phyloP scores from a whole-genome alignment of 2,888 invertebrate species.

The Orchesellides sinensis region DNA sequence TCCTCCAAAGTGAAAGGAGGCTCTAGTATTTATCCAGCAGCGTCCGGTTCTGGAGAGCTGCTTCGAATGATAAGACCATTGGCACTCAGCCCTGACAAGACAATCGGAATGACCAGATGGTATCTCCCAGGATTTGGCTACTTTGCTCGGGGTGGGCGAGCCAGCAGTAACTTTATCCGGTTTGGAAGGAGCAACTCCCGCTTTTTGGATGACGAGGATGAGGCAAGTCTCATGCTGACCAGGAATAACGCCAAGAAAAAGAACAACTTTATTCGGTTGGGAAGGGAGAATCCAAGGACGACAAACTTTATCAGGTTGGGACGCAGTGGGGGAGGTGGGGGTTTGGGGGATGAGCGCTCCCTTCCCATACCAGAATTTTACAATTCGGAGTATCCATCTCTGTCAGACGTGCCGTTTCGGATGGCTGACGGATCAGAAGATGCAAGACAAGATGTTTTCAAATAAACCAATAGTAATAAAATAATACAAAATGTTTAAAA shows the following conservation, averaged over 20 bases:
- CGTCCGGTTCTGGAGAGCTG: slow-evolving; percentile 55
- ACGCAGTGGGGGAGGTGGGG: slow-evolving; percentile 66
- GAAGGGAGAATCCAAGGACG: slow-evolving; percentile 73
- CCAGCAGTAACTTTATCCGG: slow-evolving; percentile 73
- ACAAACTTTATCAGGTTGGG: slow-evolving; percentile 74
- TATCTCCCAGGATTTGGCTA: slow-evolving; percentile 62
- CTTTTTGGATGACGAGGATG: slow-evolving; percentile 43
- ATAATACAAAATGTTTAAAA: no score
- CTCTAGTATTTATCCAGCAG: slow-evolving; percentile 30
- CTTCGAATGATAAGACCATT: slow-evolving; percentile 47
- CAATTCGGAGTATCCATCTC: slow-evolving; percentile 46
- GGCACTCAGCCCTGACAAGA: slow-evolving; percentile 49
- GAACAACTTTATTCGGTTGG: slow-evolving; percentile 74
- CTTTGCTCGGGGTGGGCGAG: slow-evolving; percentile 68
- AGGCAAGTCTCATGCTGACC: slow-evolving; percentile 3
- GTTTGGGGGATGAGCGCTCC: no score
- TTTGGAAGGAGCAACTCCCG: slow-evolving; percentile 61
- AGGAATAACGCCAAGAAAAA: slow-evolving; percentile 69
- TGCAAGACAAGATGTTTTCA: slow-evolving; percentile 13
- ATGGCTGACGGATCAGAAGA: not conserved
- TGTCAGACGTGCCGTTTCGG: slow-evolving; percentile 51
- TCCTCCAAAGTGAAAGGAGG: slow-evolving; percentile 34
- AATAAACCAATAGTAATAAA: no score
- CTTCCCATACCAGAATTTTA: slow-evolving; percentile 38
- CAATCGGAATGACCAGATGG: slow-evolving; percentile 55